Percentiles rank a stretch among this genome's conserved stretches.
Conservation (phyloP, 2,797 vertebrate genomes). For the Clarias platycephalus region DNA sequence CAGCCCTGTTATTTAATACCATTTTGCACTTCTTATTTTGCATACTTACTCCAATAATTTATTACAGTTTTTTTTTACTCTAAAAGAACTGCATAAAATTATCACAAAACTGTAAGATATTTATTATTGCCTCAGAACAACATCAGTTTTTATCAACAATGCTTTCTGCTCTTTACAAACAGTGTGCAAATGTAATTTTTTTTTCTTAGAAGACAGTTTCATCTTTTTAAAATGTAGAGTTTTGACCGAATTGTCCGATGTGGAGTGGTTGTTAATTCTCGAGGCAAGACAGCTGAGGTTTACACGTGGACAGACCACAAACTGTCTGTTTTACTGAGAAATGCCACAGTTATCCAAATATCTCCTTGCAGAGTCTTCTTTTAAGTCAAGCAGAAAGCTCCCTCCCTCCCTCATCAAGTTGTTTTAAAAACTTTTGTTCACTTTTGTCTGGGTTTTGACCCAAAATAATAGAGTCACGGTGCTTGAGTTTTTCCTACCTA, state of each 20-base stretch:
- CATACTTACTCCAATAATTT: neutral
- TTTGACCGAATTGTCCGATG: neutral
- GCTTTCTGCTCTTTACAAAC: neutral
- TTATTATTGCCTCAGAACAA: neutral
- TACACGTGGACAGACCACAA: constrained; percentile 44
- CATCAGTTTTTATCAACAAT: neutral
- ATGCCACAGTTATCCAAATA: constrained; percentile 38
- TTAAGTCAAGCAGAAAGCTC: constrained; percentile 9
- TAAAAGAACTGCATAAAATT: neutral
- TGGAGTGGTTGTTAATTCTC: neutral
- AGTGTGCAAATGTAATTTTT: neutral
- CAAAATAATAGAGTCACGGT: constrained; percentile 12
- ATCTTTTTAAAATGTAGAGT: neutral
- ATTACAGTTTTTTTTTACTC: neutral
- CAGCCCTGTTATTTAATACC: neutral
- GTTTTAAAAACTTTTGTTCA: constrained; percentile 25
- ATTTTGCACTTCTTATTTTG: neutral
- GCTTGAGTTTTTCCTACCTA: constrained; percentile 23
- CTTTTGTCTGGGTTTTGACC: constrained; percentile 4
- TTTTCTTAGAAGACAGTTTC: neutral
- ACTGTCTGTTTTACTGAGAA: constrained; percentile 41
- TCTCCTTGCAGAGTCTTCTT: constrained; percentile 9
- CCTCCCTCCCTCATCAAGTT: constrained; percentile 14
- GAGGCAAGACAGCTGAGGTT: neutral
- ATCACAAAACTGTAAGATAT: neutral